Percentiles rank a stretch among this genome's conserved stretches.
Evolutionary conservation across 2,797 vertebrate genomes (phyloP).

Genomic region (Muraenolepis orangiensis): DNA sequence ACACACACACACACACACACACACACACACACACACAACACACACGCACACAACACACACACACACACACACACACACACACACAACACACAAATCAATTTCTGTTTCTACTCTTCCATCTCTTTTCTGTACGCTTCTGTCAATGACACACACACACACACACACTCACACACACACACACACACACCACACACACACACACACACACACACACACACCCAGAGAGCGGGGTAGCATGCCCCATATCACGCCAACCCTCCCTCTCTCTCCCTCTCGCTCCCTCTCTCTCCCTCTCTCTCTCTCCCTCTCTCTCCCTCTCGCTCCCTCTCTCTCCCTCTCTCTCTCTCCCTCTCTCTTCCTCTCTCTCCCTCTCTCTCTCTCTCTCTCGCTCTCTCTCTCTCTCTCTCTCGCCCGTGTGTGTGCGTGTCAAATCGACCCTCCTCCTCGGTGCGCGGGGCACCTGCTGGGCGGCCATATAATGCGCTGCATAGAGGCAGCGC

Average conservation of each 20-base stretch:
- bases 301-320: conserved; percentile 38
- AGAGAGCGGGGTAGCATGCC: conserved; percentile 30
- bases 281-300: neutral
- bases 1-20: no score
- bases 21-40: conserved; percentile 10
- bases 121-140: no score
- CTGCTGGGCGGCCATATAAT: conserved; percentile 77
- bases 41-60: conserved; percentile 16
- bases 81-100: no score
- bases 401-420: conserved; percentile 39
- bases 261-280: conserved; percentile 32
- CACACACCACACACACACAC: conserved; percentile 1
- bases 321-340: neutral
- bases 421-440: conserved; percentile 81
- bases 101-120: no score
- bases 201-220: conserved; percentile 7
- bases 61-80: no score
- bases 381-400: neutral
- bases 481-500: conserved; percentile 72
- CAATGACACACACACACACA: no score
- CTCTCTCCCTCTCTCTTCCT: conserved; percentile 26
- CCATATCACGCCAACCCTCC: conserved; percentile 53
- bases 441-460: conserved; percentile 73
- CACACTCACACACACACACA: neutral
- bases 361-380: conserved; percentile 28